Conservation (phyloP, 2,888 invertebrate species). For the Caenorhabditis uteleia region DNA sequence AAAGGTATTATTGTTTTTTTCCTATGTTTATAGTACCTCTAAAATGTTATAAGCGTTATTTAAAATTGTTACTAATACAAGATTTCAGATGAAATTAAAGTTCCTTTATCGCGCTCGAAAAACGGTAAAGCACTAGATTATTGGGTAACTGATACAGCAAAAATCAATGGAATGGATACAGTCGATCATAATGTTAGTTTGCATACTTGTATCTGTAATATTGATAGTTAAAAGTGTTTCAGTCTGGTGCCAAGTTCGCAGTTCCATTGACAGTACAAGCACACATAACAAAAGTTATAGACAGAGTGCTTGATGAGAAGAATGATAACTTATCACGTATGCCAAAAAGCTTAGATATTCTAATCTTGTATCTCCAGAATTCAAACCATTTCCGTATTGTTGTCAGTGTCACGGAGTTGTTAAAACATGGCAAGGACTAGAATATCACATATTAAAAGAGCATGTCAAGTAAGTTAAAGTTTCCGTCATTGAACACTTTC, state of each 20-base stretch:
- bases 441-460: constrained; percentile 40
- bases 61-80: too few relatives aligned
- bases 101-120: too few relatives aligned
- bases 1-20: too few relatives aligned
- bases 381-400: constrained; percentile 33
- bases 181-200: constrained; percentile 17
- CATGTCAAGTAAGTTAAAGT: constrained; percentile 45
- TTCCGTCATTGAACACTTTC: background rate
- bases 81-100: too few relatives aligned
- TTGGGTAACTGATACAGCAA: constrained; percentile 18
- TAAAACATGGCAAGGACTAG: constrained; percentile 44
- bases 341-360: constrained; percentile 3
- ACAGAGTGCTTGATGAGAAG: constrained; percentile 30
- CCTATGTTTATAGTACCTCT: too few relatives aligned
- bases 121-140: too few relatives aligned
- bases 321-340: constrained; percentile 46
- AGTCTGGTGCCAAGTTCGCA: constrained; percentile 46
- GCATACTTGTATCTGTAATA: background rate
- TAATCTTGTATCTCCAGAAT: constrained; percentile 12
- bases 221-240: constrained; percentile 3
- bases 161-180: constrained; percentile 31
- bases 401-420: constrained; percentile 34
- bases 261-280: constrained; percentile 45
- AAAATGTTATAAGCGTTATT: too few relatives aligned
- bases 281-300: constrained; percentile 38